A percentile compares a stretch with the other conserved stretches of the same genome.
phyloP scores from a whole-genome alignment of 2,888 invertebrate species.

The Agriopis marginaria region DNA sequence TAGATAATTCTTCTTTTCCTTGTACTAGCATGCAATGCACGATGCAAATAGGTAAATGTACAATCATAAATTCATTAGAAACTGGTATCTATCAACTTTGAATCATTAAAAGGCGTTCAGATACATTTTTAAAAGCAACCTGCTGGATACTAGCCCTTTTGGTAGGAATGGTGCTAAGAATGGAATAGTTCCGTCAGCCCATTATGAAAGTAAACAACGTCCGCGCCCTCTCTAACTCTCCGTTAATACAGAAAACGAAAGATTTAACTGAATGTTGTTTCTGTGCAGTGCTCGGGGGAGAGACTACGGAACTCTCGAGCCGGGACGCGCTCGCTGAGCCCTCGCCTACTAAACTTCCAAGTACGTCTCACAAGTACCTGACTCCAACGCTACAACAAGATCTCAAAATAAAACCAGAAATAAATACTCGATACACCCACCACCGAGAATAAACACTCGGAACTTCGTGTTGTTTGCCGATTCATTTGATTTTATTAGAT shows the following conservation, averaged over 20 bases:
- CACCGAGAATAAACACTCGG: slow-evolving; percentile 30
- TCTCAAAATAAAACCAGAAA: slow-evolving; percentile 52
- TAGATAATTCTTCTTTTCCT: too few relatives aligned
- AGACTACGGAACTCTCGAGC: slow-evolving; percentile 79
- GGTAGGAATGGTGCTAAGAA: too few relatives aligned
- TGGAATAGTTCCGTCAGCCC: background rate
- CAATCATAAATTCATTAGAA: too few relatives aligned
- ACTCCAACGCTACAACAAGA: slow-evolving; percentile 72
- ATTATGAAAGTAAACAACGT: background rate
- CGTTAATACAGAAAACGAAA: slow-evolving; percentile 29
- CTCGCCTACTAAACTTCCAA: slow-evolving; percentile 87
- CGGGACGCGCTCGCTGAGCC: slow-evolving; percentile 83
- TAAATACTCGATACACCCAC: slow-evolving; percentile 22
- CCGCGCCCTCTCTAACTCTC: background rate
- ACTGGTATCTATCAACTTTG: too few relatives aligned
- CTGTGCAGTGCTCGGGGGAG: slow-evolving; percentile 82
- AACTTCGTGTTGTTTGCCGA: slow-evolving; percentile 33
- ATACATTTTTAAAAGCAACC: too few relatives aligned
- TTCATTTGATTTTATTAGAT: slow-evolving; percentile 44
- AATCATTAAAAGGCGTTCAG: too few relatives aligned
- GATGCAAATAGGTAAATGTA: too few relatives aligned
- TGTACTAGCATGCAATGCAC: too few relatives aligned
- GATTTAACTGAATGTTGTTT: slow-evolving; percentile 74
- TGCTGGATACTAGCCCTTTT: too few relatives aligned
- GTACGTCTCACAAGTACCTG: slow-evolving; percentile 77